Evolutionary conservation across 2,113 vertebrate species (phyloP).

Genomic region (Leiothrix lutea): DNA sequence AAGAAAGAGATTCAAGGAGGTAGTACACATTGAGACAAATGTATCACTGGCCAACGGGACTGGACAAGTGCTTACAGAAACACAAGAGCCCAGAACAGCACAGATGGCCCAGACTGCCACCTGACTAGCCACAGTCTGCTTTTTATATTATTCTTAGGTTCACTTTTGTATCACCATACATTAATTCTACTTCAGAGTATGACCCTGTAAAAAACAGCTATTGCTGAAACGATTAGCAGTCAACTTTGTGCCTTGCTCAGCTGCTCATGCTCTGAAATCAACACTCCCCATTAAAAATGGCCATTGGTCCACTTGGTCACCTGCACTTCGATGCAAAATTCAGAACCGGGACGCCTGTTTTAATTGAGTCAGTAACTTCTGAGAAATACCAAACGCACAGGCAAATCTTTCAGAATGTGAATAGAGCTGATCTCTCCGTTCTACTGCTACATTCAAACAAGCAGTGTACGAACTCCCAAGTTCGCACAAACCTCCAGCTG

Average conservation of each 20-base stretch:
- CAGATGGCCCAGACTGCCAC: background rate
- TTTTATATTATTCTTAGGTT: background rate
- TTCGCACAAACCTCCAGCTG: background rate
- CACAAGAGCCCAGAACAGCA: background rate
- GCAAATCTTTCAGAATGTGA: background rate
- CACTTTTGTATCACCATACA: background rate
- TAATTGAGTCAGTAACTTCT: background rate
- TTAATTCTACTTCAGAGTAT: background rate
- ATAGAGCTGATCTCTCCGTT: background rate
- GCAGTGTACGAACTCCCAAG: accelerated
- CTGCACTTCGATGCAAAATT: background rate
- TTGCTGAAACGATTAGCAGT: background rate
- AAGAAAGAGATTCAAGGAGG: background rate
- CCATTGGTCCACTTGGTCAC: too few relatives aligned
- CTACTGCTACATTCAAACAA: accelerated
- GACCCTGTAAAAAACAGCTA: background rate
- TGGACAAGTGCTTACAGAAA: background rate
- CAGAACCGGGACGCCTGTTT: background rate
- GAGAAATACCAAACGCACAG: background rate
- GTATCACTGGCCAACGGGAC: background rate
- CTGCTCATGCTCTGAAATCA: background rate
- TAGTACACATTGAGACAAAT: background rate
- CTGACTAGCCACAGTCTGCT: background rate
- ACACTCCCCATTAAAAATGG: background rate
- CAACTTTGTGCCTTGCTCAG: background rate